Conservation (phyloP, 1,140 invertebrate genomes). For the Zaprionus capensis region DNA sequence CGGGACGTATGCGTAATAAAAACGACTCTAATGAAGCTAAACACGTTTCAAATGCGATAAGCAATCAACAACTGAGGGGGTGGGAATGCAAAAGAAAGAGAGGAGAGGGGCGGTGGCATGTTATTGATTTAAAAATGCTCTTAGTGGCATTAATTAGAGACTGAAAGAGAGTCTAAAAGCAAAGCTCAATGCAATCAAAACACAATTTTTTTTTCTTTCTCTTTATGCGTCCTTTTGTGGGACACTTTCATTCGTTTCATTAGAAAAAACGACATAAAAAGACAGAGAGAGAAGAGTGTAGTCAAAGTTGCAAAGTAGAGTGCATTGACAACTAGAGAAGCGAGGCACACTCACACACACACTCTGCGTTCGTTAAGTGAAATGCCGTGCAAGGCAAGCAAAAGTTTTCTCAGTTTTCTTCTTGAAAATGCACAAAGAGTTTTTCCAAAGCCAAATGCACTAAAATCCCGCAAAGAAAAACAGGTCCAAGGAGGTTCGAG, state of each 20-base stretch:
- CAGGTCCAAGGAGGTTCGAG: neutral
- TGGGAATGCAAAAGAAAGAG: neutral
- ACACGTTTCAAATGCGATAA: slow-evolving; percentile 34
- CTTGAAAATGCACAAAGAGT: slow-evolving; percentile 71
- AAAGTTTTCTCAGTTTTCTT: slow-evolving; percentile 43
- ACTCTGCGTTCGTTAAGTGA: slow-evolving; percentile 39
- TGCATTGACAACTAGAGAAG: neutral
- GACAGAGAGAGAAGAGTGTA: neutral
- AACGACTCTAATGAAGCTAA: slow-evolving; percentile 41
- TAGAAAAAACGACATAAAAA: neutral
- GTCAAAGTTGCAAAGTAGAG: neutral
- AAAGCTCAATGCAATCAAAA: slow-evolving; percentile 9
- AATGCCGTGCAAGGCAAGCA: slow-evolving; percentile 17
- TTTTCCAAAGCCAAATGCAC: slow-evolving; percentile 31
- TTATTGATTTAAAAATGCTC: slow-evolving; percentile 56
- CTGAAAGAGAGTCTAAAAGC: neutral
- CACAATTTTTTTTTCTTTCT: slow-evolving; percentile 6
- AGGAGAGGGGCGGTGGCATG: neutral
- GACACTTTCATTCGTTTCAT: slow-evolving; percentile 19
- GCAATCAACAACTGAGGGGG: slow-evolving; percentile 42
- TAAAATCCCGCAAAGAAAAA: slow-evolving; percentile 31
- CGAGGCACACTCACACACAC: slow-evolving; percentile 11
- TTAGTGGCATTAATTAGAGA: slow-evolving; percentile 58
- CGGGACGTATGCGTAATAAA: slow-evolving; percentile 73
- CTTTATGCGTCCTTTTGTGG: slow-evolving; percentile 5